Percentiles rank a stretch among this genome's conserved stretches.
These are phyloP conservation scores for Cebus imitator DNA, from an alignment of 2,113 vertebrate species.

Conservation along the genomic window DNA sequence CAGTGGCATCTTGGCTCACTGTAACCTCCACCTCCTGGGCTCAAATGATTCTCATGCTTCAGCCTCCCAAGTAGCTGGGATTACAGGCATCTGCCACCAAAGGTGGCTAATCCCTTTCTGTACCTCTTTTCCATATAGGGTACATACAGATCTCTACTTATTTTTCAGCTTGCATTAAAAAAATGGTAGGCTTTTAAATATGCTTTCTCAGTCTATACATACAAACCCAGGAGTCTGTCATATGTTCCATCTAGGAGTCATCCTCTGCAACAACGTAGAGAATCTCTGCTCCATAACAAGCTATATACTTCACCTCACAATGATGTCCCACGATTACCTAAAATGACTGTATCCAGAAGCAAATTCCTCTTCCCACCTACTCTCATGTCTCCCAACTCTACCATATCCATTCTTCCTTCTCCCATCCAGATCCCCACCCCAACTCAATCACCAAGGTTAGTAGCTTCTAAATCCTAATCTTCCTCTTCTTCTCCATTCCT, in stretches of 20 bases:
- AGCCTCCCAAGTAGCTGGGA: too few species aligned
- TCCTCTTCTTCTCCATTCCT: not conserved
- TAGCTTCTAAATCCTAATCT: not conserved
- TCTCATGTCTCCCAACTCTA: not conserved
- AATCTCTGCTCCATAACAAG: not conserved
- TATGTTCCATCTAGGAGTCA: not conserved
- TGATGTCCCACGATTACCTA: not conserved
- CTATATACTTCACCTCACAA: not conserved
- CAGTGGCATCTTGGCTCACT: too few species aligned
- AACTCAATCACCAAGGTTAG: not conserved
- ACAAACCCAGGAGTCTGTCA: not conserved
- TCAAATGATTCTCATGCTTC: too few species aligned
- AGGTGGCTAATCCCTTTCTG: too few species aligned
- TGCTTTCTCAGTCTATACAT: not conserved
- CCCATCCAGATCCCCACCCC: not conserved
- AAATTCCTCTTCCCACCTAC: not conserved
- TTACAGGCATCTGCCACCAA: too few species aligned
- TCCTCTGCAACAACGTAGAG: not conserved
- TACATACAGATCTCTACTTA: not conserved
- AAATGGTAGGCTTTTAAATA: not conserved
- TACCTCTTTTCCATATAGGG: not conserved
- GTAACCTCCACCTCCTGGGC: too few species aligned
- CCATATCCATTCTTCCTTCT: not conserved
- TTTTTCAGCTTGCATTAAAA: conserved; percentile 46
- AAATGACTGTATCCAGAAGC: not conserved